phyloP scores from a whole-genome alignment of 1,140 invertebrate genomes.

The Pseudobourletiella spinata region DNA sequence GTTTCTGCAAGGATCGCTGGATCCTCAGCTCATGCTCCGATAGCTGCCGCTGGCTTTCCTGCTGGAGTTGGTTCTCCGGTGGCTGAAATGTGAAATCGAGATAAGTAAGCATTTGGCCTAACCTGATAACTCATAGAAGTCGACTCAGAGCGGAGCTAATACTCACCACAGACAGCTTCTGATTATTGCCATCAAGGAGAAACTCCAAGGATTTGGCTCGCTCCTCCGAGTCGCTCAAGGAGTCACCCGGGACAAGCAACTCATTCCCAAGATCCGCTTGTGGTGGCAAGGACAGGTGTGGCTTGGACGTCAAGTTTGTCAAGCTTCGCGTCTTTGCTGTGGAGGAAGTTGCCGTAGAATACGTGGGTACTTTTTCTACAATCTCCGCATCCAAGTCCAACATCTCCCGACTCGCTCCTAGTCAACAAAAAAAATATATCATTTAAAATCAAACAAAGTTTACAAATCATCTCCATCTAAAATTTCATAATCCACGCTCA shows the following conservation, averaged over 20 bases:
- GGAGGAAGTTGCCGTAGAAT: no score
- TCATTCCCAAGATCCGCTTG: not conserved
- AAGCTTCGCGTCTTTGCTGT: conserved; percentile 30
- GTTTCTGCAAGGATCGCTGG: conserved; percentile 79
- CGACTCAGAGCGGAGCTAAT: not conserved
- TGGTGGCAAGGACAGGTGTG: conserved; percentile 27
- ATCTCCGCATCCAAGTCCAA: conserved; percentile 30
- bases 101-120: no score
- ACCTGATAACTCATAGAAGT: no score
- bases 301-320: conserved; percentile 27
- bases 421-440: conserved; percentile 10
- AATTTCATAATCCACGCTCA: no score
- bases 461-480: no score
- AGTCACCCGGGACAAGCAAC: not conserved
- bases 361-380: conserved; percentile 23
- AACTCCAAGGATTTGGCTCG: conserved; percentile 35
- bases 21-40: conserved; percentile 87
- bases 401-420: conserved; percentile 33
- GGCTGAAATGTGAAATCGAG: no score
- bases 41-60: conserved; percentile 61
- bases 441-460: not conserved
- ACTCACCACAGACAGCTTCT: conserved; percentile 31
- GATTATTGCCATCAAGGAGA: conserved; percentile 33
- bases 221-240: conserved; percentile 27
- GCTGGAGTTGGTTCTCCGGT: conserved; percentile 85